phyloP scores from a whole-genome alignment of 2,797 vertebrate species.

The Choloepus didactylus region DNA sequence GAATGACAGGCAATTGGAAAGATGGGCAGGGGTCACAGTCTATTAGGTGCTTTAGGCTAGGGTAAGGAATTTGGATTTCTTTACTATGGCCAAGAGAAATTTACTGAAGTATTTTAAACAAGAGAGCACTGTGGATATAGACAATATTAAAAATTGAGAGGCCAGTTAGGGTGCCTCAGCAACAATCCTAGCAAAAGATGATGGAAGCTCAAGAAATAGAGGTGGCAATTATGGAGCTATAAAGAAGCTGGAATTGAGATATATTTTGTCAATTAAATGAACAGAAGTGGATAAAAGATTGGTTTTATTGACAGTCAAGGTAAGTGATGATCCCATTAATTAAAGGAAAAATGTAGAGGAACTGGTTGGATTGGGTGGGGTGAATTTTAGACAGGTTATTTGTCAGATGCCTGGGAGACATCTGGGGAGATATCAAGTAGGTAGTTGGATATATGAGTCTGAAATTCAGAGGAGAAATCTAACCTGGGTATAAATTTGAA shows the following conservation, averaged over 20 bases:
- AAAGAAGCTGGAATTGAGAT: neutral
- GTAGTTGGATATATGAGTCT: neutral
- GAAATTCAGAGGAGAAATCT: neutral
- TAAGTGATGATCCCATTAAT: neutral
- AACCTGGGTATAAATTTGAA: neutral
- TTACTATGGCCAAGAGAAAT: neutral
- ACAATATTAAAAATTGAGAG: neutral
- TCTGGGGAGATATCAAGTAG: neutral
- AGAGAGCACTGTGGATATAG: neutral
- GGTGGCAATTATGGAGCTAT: neutral
- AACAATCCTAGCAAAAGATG: neutral
- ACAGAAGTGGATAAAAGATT: neutral
- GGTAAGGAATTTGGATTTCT: neutral
- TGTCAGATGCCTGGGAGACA: neutral
- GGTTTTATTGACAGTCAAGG: neutral
- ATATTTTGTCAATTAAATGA: neutral
- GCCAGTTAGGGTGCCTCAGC: neutral
- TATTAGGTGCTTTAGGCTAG: neutral
- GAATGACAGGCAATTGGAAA: neutral
- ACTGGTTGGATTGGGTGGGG: neutral
- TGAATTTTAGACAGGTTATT: neutral
- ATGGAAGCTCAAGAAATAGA: neutral
- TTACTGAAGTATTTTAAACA: neutral
- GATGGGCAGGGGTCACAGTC: neutral
- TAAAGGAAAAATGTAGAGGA: neutral